These are phyloP conservation scores for Montipora capricornis DNA, from an alignment of 64 coral and sea anemone species.

Conservation along the genomic window DNA sequence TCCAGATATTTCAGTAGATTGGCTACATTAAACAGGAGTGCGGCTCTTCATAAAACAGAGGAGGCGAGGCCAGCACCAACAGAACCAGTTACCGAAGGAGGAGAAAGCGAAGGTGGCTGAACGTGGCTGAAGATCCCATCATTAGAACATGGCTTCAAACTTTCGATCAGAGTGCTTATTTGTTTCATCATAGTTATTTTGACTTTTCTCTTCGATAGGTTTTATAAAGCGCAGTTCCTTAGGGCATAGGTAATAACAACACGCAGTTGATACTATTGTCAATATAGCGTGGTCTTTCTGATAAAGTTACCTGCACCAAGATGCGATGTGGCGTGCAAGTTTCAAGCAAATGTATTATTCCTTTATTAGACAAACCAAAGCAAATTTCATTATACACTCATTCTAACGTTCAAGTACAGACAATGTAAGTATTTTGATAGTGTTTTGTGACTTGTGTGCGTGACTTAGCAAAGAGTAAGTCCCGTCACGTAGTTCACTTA, in stretches of 20 bases:
- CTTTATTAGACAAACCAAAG: background rate
- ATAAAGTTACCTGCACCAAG: background rate
- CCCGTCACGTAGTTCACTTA: background rate
- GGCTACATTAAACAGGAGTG: background rate
- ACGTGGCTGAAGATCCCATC: background rate
- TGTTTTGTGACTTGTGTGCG: background rate
- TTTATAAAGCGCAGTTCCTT: background rate
- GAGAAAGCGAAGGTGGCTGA: background rate
- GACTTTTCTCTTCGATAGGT: background rate
- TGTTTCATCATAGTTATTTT: slow-evolving; percentile 1
- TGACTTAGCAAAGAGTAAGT: slow-evolving; percentile 10
- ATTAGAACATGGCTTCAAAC: slow-evolving; percentile 6
- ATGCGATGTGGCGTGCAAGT: slow-evolving; percentile 3
- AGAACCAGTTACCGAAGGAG: background rate
- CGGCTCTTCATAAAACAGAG: background rate
- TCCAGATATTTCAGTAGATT: slow-evolving; percentile 11
- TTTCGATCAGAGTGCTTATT: background rate
- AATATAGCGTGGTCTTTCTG: background rate
- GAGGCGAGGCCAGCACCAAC: background rate
- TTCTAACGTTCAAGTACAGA: background rate
- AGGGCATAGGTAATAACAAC: background rate
- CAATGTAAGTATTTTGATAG: background rate
- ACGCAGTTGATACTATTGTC: background rate
- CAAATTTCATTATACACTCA: background rate
- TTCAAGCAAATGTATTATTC: slow-evolving; percentile 1